Evolutionary conservation across 1,140 invertebrate species (phyloP).

Genomic region (Orchesella cincta): DNA sequence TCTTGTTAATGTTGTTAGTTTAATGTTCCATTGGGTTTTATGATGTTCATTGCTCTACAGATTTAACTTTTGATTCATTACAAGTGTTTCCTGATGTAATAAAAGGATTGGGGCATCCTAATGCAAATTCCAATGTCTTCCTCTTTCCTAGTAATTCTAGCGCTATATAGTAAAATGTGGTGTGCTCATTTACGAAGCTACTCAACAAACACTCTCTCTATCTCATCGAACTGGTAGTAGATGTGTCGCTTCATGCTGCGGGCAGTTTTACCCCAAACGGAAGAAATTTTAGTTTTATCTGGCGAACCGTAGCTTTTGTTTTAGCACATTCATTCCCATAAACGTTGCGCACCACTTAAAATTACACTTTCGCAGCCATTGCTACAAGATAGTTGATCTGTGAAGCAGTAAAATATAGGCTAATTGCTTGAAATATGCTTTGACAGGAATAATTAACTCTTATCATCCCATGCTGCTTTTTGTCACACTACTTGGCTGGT

Average conservation of each 20-base stretch:
- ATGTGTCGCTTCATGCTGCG: no score
- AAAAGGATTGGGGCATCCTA: no score
- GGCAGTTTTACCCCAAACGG: not conserved
- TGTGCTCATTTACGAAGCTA: no score
- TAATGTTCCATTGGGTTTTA: constrained; percentile 3
- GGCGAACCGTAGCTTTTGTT: not conserved
- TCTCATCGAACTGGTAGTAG: no score
- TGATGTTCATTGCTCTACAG: constrained; percentile 11
- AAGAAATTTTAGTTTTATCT: not conserved
- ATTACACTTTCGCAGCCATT: not conserved
- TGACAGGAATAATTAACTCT: constrained; percentile 10
- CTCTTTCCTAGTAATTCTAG: no score
- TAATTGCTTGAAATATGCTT: constrained; percentile 8
- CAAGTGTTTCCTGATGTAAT: no score
- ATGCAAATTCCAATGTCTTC: no score
- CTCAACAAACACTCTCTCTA: no score
- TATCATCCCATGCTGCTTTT: not conserved
- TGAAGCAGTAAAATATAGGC: not conserved
- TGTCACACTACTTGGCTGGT: no score
- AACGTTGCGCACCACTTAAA: not conserved
- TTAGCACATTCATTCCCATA: not conserved
- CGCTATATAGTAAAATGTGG: no score
- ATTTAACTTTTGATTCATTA: not conserved
- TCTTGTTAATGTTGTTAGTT: not conserved
- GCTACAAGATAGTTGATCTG: not conserved